Conservation (phyloP, 2,113 vertebrate genomes). For the Planiliza haematocheilus region DNA sequence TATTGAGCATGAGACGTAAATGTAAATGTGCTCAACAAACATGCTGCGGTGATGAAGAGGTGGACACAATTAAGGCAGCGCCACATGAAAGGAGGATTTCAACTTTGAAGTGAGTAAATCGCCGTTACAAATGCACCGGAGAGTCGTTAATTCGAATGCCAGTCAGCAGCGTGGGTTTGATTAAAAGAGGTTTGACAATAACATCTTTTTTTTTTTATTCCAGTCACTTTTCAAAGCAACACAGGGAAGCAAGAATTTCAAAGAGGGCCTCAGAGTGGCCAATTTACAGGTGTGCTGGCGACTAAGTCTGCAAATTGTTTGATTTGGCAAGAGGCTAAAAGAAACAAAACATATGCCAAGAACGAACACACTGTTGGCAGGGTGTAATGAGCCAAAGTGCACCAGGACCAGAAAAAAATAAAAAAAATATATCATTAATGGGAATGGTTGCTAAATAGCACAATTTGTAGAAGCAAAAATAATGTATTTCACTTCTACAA, state of each 20-base stretch:
- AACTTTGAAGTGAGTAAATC: conserved; percentile 32
- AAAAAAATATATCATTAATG: conserved; percentile 9
- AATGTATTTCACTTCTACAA: not conserved
- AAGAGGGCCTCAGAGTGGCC: conserved; percentile 15
- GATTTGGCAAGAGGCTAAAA: conserved; percentile 34
- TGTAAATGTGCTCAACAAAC: conserved; percentile 34
- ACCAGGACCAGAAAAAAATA: not conserved
- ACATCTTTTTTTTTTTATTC: conserved; percentile 10
- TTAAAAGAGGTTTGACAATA: conserved; percentile 42
- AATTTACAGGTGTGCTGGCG: conserved; percentile 42
- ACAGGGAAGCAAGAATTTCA: conserved; percentile 25
- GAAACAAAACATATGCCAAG: conserved; percentile 40
- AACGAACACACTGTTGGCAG: conserved; percentile 18
- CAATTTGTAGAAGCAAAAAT: conserved; percentile 16
- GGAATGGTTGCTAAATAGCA: conserved; percentile 19
- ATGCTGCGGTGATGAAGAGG: conserved; percentile 9
- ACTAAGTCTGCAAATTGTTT: conserved; percentile 8
- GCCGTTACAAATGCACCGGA: conserved; percentile 25
- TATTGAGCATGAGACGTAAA: conserved; percentile 54
- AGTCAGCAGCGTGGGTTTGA: conserved; percentile 27
- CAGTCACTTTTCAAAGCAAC: conserved; percentile 43
- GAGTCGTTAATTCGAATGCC: conserved; percentile 47
- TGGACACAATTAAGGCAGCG: not conserved
- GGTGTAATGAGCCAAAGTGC: conserved; percentile 9
- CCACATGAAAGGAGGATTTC: conserved; percentile 34